Evolutionary conservation across 2,797 vertebrate species (phyloP), one percentile per base, ranked within the genome.

Genomic region (Setipinna tenuifilis): DNA sequence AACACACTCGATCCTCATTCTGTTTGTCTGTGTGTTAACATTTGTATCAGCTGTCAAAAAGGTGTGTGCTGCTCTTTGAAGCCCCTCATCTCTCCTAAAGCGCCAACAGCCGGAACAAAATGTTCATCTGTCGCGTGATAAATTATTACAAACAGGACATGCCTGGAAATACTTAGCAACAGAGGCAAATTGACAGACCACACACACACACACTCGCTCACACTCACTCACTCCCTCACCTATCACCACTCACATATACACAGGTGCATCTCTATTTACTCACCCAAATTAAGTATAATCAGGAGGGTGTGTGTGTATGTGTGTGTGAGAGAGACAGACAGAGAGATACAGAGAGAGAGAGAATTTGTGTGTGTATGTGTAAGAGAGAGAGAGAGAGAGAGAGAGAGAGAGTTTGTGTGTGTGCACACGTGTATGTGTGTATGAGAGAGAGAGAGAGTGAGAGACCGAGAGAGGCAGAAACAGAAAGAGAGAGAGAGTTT

Each of bases 21-120:
- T 57, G n/a, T 88, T 90, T 88, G 86, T 88, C 84, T 87, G 88
- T 83, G 84, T 83, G 48, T 90, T 92, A 88, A 89, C 92, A 86
- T 92, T 90, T 90, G 90, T 31, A 89, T 92, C 89, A 88, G 86
- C 86, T 61, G 86, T 90, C 89, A 83, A 35, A 41, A 59, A 78
- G 35, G 71, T 44, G 58, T 59, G 81, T 86, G 83, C 82, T 90
- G 89, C 90, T 88, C 71, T 92, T 89, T 62, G 86, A 87, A 85
- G 89, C 84, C 71, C 88, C 91, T 84, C 85, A 62, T 85, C 65
- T 54, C 83, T 86, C 83, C 17, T 71, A 83, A 88, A 78, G 31
- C 2, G 62, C 83, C 50, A 54, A 46, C 65, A 59, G 48, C 4
- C 31, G 83, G 19, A 85, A 82, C 86, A 87, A 68, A 86, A 88